A percentile compares a stretch with the other conserved stretches of the same genome.
Evolutionary conservation across 2,113 vertebrate species (phyloP).

Genomic region (Mixornis gularis): DNA sequence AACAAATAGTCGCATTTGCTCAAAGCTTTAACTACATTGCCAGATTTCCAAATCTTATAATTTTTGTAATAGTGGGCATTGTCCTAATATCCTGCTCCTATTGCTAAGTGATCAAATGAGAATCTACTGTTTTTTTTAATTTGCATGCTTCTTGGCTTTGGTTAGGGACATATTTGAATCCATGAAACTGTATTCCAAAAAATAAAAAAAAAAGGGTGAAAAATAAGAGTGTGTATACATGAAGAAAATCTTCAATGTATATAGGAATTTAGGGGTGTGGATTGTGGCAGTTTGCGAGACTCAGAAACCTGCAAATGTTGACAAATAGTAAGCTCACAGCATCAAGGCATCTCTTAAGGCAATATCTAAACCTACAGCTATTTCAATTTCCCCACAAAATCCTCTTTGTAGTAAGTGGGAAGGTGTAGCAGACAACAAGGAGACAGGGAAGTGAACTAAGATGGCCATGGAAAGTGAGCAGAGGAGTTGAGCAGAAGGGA

Average conservation of each 20-base stretch:
- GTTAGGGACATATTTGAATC: not conserved
- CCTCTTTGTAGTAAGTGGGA: not conserved
- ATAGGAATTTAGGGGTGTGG: not conserved
- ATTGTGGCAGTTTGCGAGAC: not conserved
- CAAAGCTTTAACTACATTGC: not conserved
- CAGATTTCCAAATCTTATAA: not conserved
- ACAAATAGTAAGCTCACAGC: not conserved
- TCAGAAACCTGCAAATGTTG: not conserved
- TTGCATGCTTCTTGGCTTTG: not conserved
- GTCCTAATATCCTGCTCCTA: not conserved
- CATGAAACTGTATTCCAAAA: not conserved
- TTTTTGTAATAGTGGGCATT: not conserved
- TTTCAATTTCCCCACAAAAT: not conserved
- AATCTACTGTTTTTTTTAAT: not conserved
- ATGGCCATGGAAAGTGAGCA: not conserved
- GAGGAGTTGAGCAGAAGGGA: not conserved
- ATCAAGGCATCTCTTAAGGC: not conserved
- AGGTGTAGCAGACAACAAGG: not conserved
- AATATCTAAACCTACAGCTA: not conserved
- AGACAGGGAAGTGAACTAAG: not conserved
- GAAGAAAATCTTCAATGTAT: not conserved
- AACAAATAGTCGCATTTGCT: not conserved
- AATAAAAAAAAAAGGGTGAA: not conserved
- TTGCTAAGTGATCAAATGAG: not conserved
- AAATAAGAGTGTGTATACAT: not conserved